Evolutionary conservation across 2,888 invertebrate species (phyloP).

Genomic region (Nephrotoma appendiculata): DNA sequence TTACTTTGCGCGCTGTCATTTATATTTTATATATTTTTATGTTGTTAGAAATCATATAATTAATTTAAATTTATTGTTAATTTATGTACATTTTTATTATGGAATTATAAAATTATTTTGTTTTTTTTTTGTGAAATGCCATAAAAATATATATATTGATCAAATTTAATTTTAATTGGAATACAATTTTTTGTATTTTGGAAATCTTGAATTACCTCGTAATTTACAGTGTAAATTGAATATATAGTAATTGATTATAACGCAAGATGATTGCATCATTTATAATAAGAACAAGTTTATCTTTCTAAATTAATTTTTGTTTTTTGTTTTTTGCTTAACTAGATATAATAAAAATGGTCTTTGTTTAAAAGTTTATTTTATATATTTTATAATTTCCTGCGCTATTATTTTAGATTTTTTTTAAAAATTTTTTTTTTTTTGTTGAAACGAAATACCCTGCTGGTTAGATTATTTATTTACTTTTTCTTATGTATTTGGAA

Average conservation of each 20-base stretch:
- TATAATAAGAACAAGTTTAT: neutral
- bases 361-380: neutral
- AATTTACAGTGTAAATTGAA: neutral
- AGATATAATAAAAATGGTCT: neutral
- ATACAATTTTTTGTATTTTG: neutral
- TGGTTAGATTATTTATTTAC: neutral
- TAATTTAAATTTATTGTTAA: neutral
- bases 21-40: neutral
- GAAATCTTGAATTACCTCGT: neutral
- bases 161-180: neutral
- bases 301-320: neutral
- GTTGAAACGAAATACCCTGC: neutral
- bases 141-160: neutral
- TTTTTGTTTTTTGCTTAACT: neutral
- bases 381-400: neutral
- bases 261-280: neutral
- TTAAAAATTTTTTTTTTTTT: neutral
- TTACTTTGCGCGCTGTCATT: neutral
- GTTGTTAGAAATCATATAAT: neutral
- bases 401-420: neutral
- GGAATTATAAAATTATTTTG: neutral
- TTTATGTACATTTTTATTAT: neutral
- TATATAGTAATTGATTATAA: neutral
- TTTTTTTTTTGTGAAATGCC: neutral
- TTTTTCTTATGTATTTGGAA: neutral